Base-by-base conservation (phyloP, 2,113 vertebrate species). In the Crotalus horridus region DNA sequence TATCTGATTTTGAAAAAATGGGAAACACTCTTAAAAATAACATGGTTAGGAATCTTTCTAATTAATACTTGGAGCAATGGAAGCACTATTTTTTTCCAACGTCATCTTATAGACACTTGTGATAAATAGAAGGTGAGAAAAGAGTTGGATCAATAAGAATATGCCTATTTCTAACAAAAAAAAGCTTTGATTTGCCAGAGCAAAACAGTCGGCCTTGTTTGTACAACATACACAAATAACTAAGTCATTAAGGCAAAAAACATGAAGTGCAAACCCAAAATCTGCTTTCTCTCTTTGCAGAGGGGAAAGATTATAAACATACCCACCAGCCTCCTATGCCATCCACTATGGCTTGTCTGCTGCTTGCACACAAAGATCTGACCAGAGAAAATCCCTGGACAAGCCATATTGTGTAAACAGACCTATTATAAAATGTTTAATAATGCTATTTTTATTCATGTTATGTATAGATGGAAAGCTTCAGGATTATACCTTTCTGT, bases 401-500 rank as follows among this genome's bases (percentile, higher is more conserved):
- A 1, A 43, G 33, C 17, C 74, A 81, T 39, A 0, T 1, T 39
- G 74, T 81, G 7, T 21, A 81, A 43, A 43, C 7, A 43, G 20
- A 21, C 46, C 33, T 26, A 58, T 29, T 86, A 1, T 81, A 9
- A 85, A 55, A 17, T 23, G 33, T 56, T 81, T 92, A 20, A 15
- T 8, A 29, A 87, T 89, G 89, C 21, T 23, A 12, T 51, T 33
- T 46, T 91, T 88, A 64, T 54, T 89, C 6, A 46, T 33, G 51
- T 92, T 51, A 54, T 17, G 4, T n/a, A 81, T 92, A 24, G 33
- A 53, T 11, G 12, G 54, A 10, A 48, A 74, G 12, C 29, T 90
- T 51, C 9, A 3, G 24, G 54, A 56, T 55, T 81, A 89, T 3
- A 99, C 99, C 98, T 98, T 91, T 98, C 96, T 24, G 96, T 95